phyloP scores from a whole-genome alignment of 2,113 vertebrate species.

The Ailurus styani region DNA sequence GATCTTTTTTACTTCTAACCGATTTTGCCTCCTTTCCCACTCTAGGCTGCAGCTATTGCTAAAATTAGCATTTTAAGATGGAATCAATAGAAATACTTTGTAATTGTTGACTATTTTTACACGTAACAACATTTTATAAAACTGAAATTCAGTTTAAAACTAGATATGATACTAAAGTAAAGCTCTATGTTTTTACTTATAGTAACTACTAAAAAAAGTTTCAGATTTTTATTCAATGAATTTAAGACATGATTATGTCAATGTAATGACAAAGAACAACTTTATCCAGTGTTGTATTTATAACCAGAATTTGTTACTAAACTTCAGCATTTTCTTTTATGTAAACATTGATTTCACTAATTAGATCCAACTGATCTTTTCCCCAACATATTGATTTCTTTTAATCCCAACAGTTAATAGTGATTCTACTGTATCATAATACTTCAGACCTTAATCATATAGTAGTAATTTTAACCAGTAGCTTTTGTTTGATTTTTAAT shows the following conservation, averaged over 20 bases:
- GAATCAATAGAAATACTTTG: constrained; percentile 55
- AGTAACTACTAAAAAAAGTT: constrained; percentile 60
- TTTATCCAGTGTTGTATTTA: constrained; percentile 74
- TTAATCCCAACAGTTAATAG: constrained; percentile 91
- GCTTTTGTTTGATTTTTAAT: constrained; percentile 99
- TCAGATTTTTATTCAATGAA: constrained; percentile 58
- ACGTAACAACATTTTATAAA: constrained; percentile 40
- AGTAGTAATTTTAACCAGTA: constrained; percentile 86
- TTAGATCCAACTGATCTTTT: constrained; percentile 87
- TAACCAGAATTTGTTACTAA: constrained; percentile 74
- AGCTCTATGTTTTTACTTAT: constrained; percentile 65
- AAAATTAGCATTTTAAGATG: constrained; percentile 56
- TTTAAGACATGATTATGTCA: constrained; percentile 66
- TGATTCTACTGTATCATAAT: constrained; percentile 92
- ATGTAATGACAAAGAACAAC: constrained; percentile 68
- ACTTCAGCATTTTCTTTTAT: constrained; percentile 72
- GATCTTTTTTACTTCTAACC: constrained; percentile 47
- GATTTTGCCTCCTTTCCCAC: constrained; percentile 33
- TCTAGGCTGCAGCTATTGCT: constrained; percentile 10
- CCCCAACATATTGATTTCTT: constrained; percentile 90
- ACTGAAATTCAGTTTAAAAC: constrained; percentile 60
- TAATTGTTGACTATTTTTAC: constrained; percentile 46
- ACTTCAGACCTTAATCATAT: constrained; percentile 94
- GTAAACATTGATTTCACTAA: constrained; percentile 84
- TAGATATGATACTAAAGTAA: constrained; percentile 36